Evolutionary conservation across 1,140 invertebrate species (phyloP).

Genomic region (Diorhabda elongata): DNA sequence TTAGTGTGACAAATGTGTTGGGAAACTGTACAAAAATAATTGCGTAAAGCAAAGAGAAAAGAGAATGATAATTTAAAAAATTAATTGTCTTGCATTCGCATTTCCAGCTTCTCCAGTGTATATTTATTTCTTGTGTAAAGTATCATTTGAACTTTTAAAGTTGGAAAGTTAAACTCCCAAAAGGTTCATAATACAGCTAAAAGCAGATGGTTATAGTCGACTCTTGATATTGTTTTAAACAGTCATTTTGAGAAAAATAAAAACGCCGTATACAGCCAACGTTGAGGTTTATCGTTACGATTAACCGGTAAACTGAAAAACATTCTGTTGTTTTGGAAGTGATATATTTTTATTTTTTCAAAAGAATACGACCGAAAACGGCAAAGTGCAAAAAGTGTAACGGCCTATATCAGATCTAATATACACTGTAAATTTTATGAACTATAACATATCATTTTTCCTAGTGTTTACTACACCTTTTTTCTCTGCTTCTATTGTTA

Average conservation of each 20-base stretch:
- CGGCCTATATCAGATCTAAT: no score
- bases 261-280: background rate
- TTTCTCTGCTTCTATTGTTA: no score
- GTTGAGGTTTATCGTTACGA: background rate
- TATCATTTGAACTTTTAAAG: background rate
- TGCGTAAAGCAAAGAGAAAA: background rate
- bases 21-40: no score
- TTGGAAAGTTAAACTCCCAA: background rate
- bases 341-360: background rate
- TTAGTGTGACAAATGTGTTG: no score
- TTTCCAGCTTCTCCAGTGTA: background rate
- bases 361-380: no score
- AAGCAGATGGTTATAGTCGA: background rate
- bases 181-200: background rate
- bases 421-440: no score
- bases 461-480: no score
- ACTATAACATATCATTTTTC: no score
- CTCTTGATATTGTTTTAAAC: constrained; percentile 2
- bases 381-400: no score
- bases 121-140: background rate
- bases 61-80: background rate
- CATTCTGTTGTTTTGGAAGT: background rate
- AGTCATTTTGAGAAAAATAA: constrained; percentile 1
- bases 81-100: background rate
- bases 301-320: background rate